These are phyloP conservation scores for Dysmachus trigonus DNA, from an alignment of 2,888 invertebrate genomes.

Conservation along the genomic window DNA sequence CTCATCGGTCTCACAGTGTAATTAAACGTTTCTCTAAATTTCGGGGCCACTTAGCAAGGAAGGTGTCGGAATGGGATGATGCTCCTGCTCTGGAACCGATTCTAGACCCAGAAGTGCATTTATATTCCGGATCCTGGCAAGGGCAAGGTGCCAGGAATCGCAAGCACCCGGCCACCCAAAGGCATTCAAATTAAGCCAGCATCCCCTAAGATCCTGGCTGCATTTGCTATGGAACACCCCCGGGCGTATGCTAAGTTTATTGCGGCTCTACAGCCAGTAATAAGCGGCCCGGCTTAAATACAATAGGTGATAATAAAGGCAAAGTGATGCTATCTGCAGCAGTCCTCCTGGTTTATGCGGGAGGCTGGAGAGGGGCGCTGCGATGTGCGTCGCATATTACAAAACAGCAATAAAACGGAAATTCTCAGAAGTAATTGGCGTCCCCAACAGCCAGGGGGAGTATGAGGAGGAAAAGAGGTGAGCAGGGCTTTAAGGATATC, in stretches of 20 bases:
- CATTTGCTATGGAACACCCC: not conserved
- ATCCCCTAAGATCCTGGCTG: not conserved
- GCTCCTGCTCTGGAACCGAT: not conserved
- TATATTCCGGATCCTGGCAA: not conserved
- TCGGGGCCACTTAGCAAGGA: conserved; percentile 5
- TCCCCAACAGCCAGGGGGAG: not conserved
- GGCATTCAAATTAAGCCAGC: not conserved
- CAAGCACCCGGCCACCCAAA: not conserved
- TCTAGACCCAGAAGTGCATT: not conserved
- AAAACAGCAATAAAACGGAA: not conserved
- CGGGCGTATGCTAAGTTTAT: not conserved
- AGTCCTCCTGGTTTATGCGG: not conserved
- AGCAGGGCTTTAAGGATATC: not conserved
- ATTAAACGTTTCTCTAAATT: conserved; percentile 36
- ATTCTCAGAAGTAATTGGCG: conserved; percentile 9
- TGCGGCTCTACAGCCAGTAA: not conserved
- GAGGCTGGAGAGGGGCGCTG: not conserved
- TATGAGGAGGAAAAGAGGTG: not conserved
- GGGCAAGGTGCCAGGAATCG: not conserved
- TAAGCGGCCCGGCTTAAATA: not conserved
- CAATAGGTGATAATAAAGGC: conserved; percentile 6
- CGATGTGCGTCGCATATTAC: not conserved
- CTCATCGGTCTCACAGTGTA: not conserved
- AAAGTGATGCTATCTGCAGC: conserved; percentile 19
- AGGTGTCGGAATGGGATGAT: not conserved